Evolutionary conservation across 2,113 vertebrate species (phyloP), one percentile per base, ranked within the genome.

Genomic region (Puntigrus tetrazona): DNA sequence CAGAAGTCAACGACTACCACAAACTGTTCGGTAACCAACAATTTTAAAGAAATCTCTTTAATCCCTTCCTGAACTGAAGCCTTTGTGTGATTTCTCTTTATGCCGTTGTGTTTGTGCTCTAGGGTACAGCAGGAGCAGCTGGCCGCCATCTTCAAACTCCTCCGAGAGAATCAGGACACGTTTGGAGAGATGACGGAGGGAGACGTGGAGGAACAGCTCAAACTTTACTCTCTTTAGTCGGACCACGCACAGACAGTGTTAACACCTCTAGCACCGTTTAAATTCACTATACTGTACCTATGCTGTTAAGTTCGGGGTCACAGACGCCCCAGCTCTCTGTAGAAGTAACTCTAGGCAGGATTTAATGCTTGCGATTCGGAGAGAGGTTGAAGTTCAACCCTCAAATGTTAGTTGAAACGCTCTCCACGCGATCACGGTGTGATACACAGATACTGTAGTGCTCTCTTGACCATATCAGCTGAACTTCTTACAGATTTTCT

Each of bases 121-220:
- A 97, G 96, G 94, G 93, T 96, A 70, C 95, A 96, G 86, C 94
- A 93, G 80, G 94, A 96, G 83, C 96, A 97, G 92, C 93, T 97
- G 94, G 93, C 94, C 55, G 95, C 95, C 91, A 96, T 97, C 92
- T 96, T 97, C 92, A 92, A 91, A 87, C 94, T 97, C 86, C 94
- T 97, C 92, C 89, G 93, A 88, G 94, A 95, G 86, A 95, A 95
- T 89, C 92, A 92, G 90, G 95, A 96, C 69, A 96, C 95, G 0
- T 96, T 97, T 69, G 96, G 96, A 16, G 94, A 95, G 91, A 94
- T 97, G 94, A 94, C 96, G 0, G 95, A 95, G 5, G 92, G 92
- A n/a, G 96, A 96, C 45, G 61, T 86, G 79, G 83, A 84, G 55
- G 85, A 89, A 22, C 88, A 88, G 45, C 87, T 89, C 18, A 89